A percentile compares a stretch with the other conserved stretches of the same genome.
phyloP scores from a whole-genome alignment of 2,797 vertebrate genomes.

The Spondyliosoma cantharus region DNA sequence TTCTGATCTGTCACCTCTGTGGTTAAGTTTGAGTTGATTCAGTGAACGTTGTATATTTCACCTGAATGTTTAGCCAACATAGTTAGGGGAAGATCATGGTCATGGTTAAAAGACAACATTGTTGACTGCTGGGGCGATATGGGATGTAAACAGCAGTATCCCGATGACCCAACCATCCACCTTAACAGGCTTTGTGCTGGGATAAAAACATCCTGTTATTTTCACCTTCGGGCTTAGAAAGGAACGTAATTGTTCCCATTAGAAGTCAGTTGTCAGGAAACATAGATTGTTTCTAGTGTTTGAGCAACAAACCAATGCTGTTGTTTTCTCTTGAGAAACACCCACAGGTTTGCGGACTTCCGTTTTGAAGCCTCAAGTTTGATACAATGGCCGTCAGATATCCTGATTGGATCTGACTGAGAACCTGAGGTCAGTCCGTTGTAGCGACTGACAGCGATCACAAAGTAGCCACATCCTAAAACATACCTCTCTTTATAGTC shows the following conservation, averaged over 20 bases:
- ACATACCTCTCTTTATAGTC: too few species aligned
- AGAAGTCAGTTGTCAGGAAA: neutral
- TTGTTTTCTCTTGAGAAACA: neutral
- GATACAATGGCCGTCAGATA: too few species aligned
- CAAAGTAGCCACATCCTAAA: too few species aligned
- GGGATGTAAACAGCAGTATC: too few species aligned
- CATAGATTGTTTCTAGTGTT: neutral
- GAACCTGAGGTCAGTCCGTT: too few species aligned
- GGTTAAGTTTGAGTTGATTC: neutral
- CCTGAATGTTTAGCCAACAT: neutral
- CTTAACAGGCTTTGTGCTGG: neutral
- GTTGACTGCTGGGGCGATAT: too few species aligned
- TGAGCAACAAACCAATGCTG: neutral
- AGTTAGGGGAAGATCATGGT: neutral
- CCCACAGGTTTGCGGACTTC: too few species aligned
- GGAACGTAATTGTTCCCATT: too few species aligned
- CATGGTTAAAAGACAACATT: neutral
- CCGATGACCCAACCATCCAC: neutral
- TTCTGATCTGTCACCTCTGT: neutral
- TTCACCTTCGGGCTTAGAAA: neutral
- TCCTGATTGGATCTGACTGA: too few species aligned
- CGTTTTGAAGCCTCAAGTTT: too few species aligned
- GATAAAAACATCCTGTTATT: neutral
- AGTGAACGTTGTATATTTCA: too few species aligned
- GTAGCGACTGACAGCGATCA: too few species aligned